Evolutionary conservation across 2,797 vertebrate genomes (phyloP), one percentile per base, ranked within the genome.

Genomic region (Leuciscus waleckii): DNA sequence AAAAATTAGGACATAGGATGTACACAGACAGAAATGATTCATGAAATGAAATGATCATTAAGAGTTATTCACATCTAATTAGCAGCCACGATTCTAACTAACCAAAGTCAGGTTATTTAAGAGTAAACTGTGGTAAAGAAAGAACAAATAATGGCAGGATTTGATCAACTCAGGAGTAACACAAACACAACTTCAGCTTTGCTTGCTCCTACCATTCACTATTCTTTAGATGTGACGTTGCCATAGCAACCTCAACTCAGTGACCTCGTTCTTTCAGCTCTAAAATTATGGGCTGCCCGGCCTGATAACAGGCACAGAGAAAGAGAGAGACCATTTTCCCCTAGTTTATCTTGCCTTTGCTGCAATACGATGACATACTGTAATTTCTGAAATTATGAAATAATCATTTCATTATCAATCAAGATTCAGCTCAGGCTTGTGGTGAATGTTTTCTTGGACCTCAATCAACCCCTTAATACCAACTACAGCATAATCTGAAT

Each of bases 261-360:
- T 96, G 96, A 96, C 95, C 96, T 97, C 95, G 95, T 97, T 97
- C 96, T 97, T 97, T 96, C 95, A 96, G 95, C 95, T 96, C 96
- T 96, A 95, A 96, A 97, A 97, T 97, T 96, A 96, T 95, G 89
- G 95, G 94, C 96, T 95, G 96, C 95, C 94, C 95, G 95, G 94
- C 95, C 96, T 94, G 95, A 96, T 96, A 94, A 87, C 79, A 74
- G 79, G 70, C 78, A 87, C 32, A 85, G 65, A 86, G 71, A 77
- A 63, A 46, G n/a, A 69, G 32, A 79, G 35, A 68, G 14, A 86
- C 17, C 21, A 29, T 46, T 67, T 39, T 43, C 10, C 39, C 23
- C 35, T 26, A 29, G 43, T 41, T 76, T 51, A 63, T 67, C 43
- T 76, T 11, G 6, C 82, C 67, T 73, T 76, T 83, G 61, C 73